phyloP scores from a whole-genome alignment of 2,797 vertebrate species.

The Acrossocheilus fasciatus region DNA sequence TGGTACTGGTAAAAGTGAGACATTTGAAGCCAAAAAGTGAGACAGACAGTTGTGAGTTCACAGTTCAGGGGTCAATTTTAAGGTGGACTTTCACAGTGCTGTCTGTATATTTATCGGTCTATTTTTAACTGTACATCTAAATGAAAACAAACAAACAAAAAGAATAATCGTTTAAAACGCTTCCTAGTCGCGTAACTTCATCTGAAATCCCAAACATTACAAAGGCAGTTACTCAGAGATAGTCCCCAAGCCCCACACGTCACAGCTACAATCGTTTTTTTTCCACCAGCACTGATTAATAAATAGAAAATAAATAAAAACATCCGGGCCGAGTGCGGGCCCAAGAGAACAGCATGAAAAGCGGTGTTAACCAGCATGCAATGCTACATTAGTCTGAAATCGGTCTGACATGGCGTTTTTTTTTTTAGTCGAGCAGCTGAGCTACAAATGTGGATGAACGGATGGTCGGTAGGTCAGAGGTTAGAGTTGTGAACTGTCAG shows the following conservation, averaged over 20 bases:
- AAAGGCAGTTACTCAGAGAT: slow-evolving; percentile 42
- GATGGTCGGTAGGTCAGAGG: slow-evolving; percentile 27
- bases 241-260: slow-evolving; percentile 25
- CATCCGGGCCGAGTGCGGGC: background rate
- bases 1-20: slow-evolving; percentile 34
- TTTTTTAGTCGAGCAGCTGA: background rate
- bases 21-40: slow-evolving; percentile 52
- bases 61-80: slow-evolving; percentile 80
- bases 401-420: background rate
- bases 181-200: background rate
- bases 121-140: slow-evolving; percentile 58
- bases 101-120: slow-evolving; percentile 70
- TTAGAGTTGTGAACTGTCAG: slow-evolving; percentile 59
- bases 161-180: slow-evolving; percentile 10
- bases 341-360: slow-evolving; percentile 45
- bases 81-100: slow-evolving; percentile 82
- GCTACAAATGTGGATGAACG: slow-evolving; percentile 39
- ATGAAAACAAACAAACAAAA: slow-evolving; percentile 20
- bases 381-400: slow-evolving; percentile 60
- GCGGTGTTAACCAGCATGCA: slow-evolving; percentile 38
- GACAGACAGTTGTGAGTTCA: slow-evolving; percentile 70
- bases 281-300: slow-evolving; percentile 33
- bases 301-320: slow-evolving; percentile 38
- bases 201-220: slow-evolving; percentile 35
- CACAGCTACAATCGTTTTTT: slow-evolving; percentile 35